Evolutionary conservation across 2,888 invertebrate species (phyloP).

Genomic region (Mythimna ferrago): DNA sequence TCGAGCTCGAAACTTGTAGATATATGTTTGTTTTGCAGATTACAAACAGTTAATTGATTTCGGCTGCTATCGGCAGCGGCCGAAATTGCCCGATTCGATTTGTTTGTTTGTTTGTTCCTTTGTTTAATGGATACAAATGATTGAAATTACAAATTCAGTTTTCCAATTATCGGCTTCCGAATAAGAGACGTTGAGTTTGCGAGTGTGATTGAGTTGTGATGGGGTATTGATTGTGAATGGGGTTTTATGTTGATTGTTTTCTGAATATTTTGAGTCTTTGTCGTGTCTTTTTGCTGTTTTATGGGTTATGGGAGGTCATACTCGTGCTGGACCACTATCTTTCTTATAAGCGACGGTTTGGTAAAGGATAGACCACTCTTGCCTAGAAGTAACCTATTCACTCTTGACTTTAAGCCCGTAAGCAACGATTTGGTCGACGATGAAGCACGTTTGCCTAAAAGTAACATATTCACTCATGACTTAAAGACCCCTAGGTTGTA

Average conservation of each 20-base stretch:
- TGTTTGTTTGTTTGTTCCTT: conserved; percentile 73
- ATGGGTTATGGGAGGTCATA: conserved; percentile 1
- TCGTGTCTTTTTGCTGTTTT: background rate
- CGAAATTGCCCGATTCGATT: conserved; percentile 80
- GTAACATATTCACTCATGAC: too few relatives aligned
- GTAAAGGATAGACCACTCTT: too few relatives aligned
- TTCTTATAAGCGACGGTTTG: too few relatives aligned
- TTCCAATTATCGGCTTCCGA: conserved; percentile 71
- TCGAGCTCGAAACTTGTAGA: conserved; percentile 23
- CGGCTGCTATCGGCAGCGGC: conserved; percentile 83
- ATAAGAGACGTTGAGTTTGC: conserved; percentile 51
- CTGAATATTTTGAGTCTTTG: conserved; percentile 12
- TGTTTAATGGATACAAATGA: conserved; percentile 71
- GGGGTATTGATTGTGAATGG: conserved; percentile 51
- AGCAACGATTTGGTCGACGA: too few relatives aligned
- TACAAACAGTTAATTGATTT: conserved; percentile 87
- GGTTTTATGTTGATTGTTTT: conserved; percentile 45
- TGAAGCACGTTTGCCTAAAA: too few relatives aligned
- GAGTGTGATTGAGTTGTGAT: conserved; percentile 48
- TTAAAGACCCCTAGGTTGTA: too few relatives aligned
- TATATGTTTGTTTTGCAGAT: conserved; percentile 70
- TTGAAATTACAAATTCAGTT: conserved; percentile 66
- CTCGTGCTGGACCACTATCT: too few relatives aligned
- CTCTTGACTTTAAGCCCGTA: too few relatives aligned
- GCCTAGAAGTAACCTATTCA: too few relatives aligned